phyloP scores from a whole-genome alignment of 2,888 invertebrate genomes.

The Schrankia costaestrigalis region DNA sequence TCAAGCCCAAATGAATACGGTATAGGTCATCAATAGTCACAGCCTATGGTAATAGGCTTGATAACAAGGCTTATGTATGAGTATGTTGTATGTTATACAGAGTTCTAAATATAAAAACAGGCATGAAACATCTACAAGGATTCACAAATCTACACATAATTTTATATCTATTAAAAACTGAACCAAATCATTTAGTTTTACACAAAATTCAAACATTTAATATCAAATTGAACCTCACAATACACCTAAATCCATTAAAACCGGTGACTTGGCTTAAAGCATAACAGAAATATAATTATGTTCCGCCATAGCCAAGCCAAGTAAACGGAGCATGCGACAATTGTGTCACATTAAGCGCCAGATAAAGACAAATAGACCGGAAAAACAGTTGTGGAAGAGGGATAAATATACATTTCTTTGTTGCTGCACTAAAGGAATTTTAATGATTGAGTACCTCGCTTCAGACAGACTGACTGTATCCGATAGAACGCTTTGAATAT shows the following conservation, averaged over 20 bases:
- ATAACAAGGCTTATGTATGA: slow-evolving; percentile 3
- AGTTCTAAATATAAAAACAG: not conserved
- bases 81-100: not conserved
- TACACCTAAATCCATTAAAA: slow-evolving; percentile 27
- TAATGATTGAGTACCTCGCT: slow-evolving; percentile 64
- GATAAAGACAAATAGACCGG: slow-evolving; percentile 78
- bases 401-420: slow-evolving; percentile 66
- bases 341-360: slow-evolving; percentile 74
- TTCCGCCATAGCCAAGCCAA: slow-evolving; percentile 47
- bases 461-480: slow-evolving; percentile 26
- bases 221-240: slow-evolving; percentile 14
- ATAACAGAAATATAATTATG: slow-evolving; percentile 46
- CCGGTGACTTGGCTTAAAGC: slow-evolving; percentile 30
- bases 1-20: no score
- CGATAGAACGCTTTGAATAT: slow-evolving; percentile 34
- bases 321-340: slow-evolving; percentile 73
- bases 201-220: slow-evolving; percentile 22
- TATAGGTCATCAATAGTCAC: no score
- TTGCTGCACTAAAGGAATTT: slow-evolving; percentile 58
- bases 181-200: slow-evolving; percentile 8
- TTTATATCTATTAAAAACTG: no score
- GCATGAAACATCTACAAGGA: no score
- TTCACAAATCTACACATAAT: no score
- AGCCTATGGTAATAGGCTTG: no score
- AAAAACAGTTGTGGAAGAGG: slow-evolving; percentile 69